Conservation (phyloP, 2,888 invertebrate species). For the Beris morrisii region DNA sequence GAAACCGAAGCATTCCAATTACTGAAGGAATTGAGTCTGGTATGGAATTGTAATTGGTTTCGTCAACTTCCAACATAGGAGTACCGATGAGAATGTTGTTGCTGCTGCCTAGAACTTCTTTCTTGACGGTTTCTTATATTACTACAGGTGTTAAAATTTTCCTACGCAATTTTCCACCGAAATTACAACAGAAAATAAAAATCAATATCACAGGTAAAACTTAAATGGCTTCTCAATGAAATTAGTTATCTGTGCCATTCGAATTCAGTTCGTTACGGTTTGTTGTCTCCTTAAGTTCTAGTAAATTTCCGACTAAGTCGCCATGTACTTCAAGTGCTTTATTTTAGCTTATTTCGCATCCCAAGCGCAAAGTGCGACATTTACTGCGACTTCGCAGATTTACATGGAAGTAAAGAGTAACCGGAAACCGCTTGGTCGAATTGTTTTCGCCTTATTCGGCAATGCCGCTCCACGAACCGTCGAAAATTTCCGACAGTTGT, state of each 20-base stretch:
- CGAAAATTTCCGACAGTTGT: constrained; percentile 82
- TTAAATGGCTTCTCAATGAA: constrained; percentile 5
- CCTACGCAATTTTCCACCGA: too few species aligned
- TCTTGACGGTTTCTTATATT: too few species aligned
- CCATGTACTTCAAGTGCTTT: neutral
- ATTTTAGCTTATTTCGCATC: constrained; percentile 24
- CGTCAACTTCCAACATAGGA: too few species aligned
- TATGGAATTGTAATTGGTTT: too few species aligned
- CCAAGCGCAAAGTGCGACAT: constrained; percentile 60
- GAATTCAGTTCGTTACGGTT: constrained; percentile 1
- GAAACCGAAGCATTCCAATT: too few species aligned
- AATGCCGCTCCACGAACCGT: constrained; percentile 83
- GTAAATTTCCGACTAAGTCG: neutral
- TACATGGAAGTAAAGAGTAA: constrained; percentile 79
- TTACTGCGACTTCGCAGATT: constrained; percentile 77
- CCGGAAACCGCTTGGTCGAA: constrained; percentile 70
- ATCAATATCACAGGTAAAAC: constrained; percentile 4
- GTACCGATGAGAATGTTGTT: too few species aligned
- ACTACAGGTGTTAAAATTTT: too few species aligned
- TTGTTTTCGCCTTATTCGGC: constrained; percentile 88
- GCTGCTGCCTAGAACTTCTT: too few species aligned
- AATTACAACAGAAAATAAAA: constrained; percentile 21
- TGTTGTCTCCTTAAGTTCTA: neutral
- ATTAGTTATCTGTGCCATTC: constrained; percentile 3
- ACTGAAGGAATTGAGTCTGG: too few species aligned